A percentile compares a stretch with the other conserved stretches of the same genome.
These are phyloP conservation scores for Cephalopachus bancanus DNA, from an alignment of 2,797 vertebrate species.

Conservation along the genomic window DNA sequence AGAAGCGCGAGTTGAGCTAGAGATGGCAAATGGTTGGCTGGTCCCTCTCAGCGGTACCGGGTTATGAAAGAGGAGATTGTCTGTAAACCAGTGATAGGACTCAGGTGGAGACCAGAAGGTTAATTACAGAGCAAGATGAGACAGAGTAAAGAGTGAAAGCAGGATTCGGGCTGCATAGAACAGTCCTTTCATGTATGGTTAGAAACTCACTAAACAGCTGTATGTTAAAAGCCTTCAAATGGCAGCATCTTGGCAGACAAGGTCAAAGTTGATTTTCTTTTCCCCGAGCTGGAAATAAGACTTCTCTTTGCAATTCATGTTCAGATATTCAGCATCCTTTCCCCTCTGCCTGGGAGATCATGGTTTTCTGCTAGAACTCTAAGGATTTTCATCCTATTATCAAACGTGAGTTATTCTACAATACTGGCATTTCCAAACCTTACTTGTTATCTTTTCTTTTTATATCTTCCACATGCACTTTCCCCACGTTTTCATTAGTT, in stretches of 20 bases:
- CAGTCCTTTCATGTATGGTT: neutral
- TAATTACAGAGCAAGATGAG: neutral
- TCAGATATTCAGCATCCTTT: neutral
- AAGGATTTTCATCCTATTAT: neutral
- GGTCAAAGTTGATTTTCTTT: neutral
- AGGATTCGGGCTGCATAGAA: neutral
- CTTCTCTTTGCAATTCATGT: neutral
- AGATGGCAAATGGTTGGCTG: neutral
- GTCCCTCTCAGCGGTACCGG: neutral
- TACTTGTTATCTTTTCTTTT: neutral
- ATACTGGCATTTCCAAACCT: neutral
- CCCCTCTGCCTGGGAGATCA: neutral
- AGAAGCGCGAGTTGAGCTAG: neutral
- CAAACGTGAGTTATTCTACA: neutral
- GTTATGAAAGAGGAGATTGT: neutral
- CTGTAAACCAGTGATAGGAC: neutral
- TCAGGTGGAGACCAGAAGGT: neutral
- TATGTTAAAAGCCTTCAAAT: neutral
- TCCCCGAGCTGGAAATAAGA: slow-evolving; percentile 19
- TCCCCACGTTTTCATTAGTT: neutral
- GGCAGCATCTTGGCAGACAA: neutral
- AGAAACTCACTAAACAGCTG: neutral
- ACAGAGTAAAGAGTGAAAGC: neutral
- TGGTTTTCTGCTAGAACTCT: neutral
- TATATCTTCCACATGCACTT: accelerated